Base-by-base conservation (phyloP, 2,888 invertebrate species). In the Meta bourneti region DNA sequence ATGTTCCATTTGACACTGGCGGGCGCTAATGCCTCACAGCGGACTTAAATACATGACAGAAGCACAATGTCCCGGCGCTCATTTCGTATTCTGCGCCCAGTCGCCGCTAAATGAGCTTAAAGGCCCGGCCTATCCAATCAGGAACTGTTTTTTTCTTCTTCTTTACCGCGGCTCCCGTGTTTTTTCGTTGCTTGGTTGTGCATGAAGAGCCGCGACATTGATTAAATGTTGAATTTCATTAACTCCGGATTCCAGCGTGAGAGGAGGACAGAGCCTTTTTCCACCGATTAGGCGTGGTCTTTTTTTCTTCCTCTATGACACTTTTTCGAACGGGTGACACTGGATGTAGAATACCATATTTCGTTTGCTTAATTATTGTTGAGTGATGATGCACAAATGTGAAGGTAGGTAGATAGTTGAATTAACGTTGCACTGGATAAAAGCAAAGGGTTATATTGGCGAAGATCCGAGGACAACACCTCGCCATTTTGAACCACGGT, bases 191-290 rank as follows among this genome's bases (percentile, higher is more conserved):
- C 61, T 51, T 84, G 83, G 83, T 80, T 52, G 74, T 80, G 90
- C 90, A 80, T 89, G 89, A 89, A 89, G 89, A 77, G 82, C 78
- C 80, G 54, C 79, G 90, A 90, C 90, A 90, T 54, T 85, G 90
- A 90, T 90, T 90, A 90, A 90, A 90, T 72, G 84, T 34, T 90
- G 90, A 85, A 74, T 85, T 90, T 90, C 90, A 90, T 90, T 90
- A 90, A 78, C 85, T 34, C 34, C 74, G 85, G 72, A 90, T 90
- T 84, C 80, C 75, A 54, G 19, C 20, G 2, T 61, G n/a, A n/a
- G 34, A 34, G 34, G 34, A 34, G 34, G 34, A 34, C 34, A 34
- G 34, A 34, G 34, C 34, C 34, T 34, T 4, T 34, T 34, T 34
- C 34, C 34, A 2, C 34, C 34, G 34, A 34, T 4, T 34, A 34